These are phyloP conservation scores for Mastomys natalensis DNA, from an alignment of 2,113 vertebrate species.

Conservation along the genomic window DNA sequence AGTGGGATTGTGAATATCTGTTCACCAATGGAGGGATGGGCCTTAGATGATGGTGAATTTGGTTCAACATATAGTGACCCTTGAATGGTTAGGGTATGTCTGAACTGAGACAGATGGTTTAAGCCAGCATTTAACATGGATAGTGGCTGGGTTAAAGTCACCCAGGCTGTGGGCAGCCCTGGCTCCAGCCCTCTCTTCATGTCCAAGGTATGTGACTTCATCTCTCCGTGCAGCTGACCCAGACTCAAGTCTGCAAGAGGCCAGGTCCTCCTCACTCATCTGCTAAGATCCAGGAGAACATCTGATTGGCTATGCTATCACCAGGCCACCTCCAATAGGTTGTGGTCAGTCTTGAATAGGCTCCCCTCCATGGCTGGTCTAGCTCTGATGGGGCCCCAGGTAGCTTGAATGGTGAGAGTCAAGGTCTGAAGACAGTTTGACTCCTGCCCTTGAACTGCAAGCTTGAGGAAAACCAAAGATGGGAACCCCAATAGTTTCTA, in stretches of 20 bases:
- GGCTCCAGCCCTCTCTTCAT: rapidly evolving
- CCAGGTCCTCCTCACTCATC: background rate
- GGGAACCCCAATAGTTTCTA: background rate
- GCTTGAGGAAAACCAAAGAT: background rate
- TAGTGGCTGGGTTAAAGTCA: background rate
- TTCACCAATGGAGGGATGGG: rapidly evolving
- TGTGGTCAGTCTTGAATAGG: background rate
- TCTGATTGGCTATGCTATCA: background rate
- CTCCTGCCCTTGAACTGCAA: too few relatives aligned
- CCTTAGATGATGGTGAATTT: background rate
- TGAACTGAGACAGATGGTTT: rapidly evolving
- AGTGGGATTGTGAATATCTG: background rate
- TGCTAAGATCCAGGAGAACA: background rate
- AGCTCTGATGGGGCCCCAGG: background rate
- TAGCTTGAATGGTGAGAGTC: background rate
- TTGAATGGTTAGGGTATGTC: rapidly evolving
- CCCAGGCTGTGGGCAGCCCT: background rate
- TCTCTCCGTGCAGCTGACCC: rapidly evolving
- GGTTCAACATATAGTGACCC: rapidly evolving
- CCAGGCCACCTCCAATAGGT: background rate
- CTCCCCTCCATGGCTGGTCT: background rate
- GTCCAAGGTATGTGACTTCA: rapidly evolving
- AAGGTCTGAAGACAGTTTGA: background rate
- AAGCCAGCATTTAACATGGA: background rate
- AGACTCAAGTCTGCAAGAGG: rapidly evolving